These are phyloP conservation scores for Ophioderma brevispina DNA, from an alignment of 35 echinoderm and acorn worm species.

Conservation along the genomic window DNA sequence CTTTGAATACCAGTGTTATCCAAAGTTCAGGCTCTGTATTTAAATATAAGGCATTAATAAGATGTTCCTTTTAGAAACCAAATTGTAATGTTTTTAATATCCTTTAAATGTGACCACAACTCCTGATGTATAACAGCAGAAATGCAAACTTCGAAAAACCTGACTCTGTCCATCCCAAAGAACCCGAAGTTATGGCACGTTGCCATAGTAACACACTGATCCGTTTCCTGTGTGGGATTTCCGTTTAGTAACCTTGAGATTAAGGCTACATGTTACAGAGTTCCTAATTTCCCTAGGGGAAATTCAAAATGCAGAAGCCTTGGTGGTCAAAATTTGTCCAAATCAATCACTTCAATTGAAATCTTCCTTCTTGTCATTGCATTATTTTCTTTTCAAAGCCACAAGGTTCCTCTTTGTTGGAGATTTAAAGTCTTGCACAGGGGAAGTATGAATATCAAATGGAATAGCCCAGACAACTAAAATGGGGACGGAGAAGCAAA, in stretches of 20 bases:
- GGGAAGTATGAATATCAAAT: too few relatives aligned
- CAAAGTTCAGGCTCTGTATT: not conserved
- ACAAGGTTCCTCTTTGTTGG: too few relatives aligned
- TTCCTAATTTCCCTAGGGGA: not conserved
- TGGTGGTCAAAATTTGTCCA: not conserved
- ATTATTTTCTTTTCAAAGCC: too few relatives aligned
- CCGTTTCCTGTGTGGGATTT: not conserved
- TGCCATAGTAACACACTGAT: not conserved
- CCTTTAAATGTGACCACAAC: not conserved
- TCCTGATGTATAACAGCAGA: too few relatives aligned
- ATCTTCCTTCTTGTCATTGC: too few relatives aligned
- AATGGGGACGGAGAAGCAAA: too few relatives aligned
- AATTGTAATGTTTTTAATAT: not conserved
- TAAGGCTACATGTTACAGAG: not conserved
- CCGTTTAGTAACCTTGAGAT: not conserved
- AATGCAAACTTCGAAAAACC: not conserved
- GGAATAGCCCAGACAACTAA: too few relatives aligned
- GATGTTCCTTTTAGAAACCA: not conserved
- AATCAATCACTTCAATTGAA: not conserved
- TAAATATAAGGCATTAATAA: not conserved
- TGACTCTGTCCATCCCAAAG: not conserved
- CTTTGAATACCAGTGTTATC: not conserved
- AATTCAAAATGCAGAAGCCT: not conserved
- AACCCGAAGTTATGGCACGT: not conserved
- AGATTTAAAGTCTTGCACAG: too few relatives aligned